Evolutionary conservation across 2,888 invertebrate species (phyloP).

Genomic region (Desoria tigrina): DNA sequence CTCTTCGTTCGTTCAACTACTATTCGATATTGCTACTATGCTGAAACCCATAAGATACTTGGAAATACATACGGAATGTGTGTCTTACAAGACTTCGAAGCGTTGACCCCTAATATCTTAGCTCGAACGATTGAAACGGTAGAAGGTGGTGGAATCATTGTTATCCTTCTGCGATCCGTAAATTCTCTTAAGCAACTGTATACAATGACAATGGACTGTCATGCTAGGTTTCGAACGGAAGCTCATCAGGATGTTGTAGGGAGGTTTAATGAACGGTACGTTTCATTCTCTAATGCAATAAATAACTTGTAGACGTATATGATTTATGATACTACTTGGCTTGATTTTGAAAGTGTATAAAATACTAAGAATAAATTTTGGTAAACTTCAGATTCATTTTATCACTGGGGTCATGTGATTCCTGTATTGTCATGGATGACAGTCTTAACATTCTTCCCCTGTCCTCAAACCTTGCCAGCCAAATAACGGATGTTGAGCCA

Average conservation of each 20-base stretch:
- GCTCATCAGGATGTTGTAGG: conserved; percentile 88
- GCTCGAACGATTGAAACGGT: conserved; percentile 97
- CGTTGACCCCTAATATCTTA: conserved; percentile 92
- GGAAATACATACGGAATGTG: conserved; percentile 97
- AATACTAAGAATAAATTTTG: too few species aligned
- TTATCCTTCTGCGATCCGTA: conserved; percentile 81
- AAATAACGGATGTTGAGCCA: conserved; percentile 67
- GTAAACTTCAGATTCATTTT: conserved; percentile 68
- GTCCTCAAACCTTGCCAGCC: conserved; percentile 81
- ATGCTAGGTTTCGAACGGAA: conserved; percentile 91
- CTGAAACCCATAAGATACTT: conserved; percentile 94
- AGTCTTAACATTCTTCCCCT: conserved; percentile 87
- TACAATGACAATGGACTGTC: conserved; percentile 98
- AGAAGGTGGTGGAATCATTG: conserved; percentile 92
- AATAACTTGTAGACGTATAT: conserved; percentile 9
- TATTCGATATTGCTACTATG: conserved; percentile 95
- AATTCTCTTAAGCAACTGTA: conserved; percentile 89
- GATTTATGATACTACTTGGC: too few species aligned
- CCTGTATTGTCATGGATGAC: conserved; percentile 93
- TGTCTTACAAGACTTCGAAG: conserved; percentile 94
- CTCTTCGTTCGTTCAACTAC: conserved; percentile 92
- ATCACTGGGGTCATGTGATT: conserved; percentile 81
- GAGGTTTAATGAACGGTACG: conserved; percentile 87
- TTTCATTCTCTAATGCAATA: background rate
- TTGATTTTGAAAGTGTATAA: too few species aligned